Evolutionary conservation across 2,888 invertebrate species (phyloP), one percentile per base, ranked within the genome.

Genomic region (Lysandra bellargus): DNA sequence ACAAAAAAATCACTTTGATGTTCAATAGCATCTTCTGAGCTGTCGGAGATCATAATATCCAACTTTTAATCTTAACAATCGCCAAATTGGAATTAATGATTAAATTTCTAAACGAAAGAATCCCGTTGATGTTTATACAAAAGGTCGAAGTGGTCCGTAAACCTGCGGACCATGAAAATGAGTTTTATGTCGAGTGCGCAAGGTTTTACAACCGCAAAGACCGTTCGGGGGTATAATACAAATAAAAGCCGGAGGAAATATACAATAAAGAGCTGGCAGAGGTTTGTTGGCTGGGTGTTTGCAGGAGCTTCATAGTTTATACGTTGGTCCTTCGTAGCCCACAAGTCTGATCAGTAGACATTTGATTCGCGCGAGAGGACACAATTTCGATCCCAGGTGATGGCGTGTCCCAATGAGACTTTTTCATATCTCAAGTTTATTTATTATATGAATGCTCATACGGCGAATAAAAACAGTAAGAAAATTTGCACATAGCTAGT

Each of bases 91-190:
- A 84, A 86, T 87, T 87, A 84, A 86, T 86, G 85, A 89, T 90
- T 86, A 89, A 90, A 90, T 88, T 91, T 90, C 89, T 88, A 90
- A 83, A 86, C 84, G 84, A 83, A 87, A 86, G 85, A 87, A 87
- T 87, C 88, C 86, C 86, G 86, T 84, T 86, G 84, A 87, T 86
- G 85, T 86, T 83, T 82, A 80, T 79, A 80, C 80, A 82, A 81
- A 82, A 82, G 84, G 83, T 82, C 83, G 82, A 80, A 78, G 78
- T 74, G 75, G 80, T 77, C 64, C 49, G n/a, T 30, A 57, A 76
- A 33, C 14, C 76, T n/a, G 7, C 33, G 76, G 76, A 33, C 17
- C 53, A 57, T 57, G 76, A 76, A 76, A 76, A 76, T 76, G 76
- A 76, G 76, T 76, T 76, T 76, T 76, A 76, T 57, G 76, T 76